Base-by-base conservation (phyloP, 2,113 vertebrate species). In the Syngnathoides biaculeatus region DNA sequence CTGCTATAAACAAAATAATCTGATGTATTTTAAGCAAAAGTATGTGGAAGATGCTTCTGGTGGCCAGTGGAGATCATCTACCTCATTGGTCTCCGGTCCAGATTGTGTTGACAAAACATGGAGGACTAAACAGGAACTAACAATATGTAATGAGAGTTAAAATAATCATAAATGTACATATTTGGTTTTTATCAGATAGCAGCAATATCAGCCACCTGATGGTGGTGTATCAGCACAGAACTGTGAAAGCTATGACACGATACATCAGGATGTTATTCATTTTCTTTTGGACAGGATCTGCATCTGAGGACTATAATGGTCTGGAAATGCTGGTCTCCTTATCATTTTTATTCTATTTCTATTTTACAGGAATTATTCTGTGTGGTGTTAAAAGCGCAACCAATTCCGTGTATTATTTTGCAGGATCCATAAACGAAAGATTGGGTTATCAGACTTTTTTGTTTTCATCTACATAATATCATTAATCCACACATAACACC, bases 241-340 rank as follows among this genome's bases (percentile, higher is more conserved):
- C 40, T 6, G 40, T 42, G 40, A 35, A 35, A 9, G 40, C 8
- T 42, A 42, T 13, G 12, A 42, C 12, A 42, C 40, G 12, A 42
- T 42, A 42, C 40, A 42, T 42, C 40, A 42, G 9, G 12, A 42
- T 42, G 12, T 13, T 10, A 13, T 11, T 42, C n/a, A 42, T 42
- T 42, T 42, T 42, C 67, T 80, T 62, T 59, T 76, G 71, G 67
- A 70, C 60, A 71, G 61, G 75, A 83, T 71, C 42, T 88, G 78
- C 84, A 84, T 73, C 79, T 84, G 64, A 62, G 71, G 72, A 86
- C 88, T 89, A 88, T 64, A 73, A 71, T 68, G 79, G 79, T 87
- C 79, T 88, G 72, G 75, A 85, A 86, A 84, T 84, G 77, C 84
- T 81, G 84, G 77, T 50, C 77, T 59, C 58, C 75, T 77, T 42